A percentile compares a stretch with the other conserved stretches of the same genome.
Evolutionary conservation across 2,888 invertebrate species (phyloP).

Genomic region (Ctenicera cuprea): DNA sequence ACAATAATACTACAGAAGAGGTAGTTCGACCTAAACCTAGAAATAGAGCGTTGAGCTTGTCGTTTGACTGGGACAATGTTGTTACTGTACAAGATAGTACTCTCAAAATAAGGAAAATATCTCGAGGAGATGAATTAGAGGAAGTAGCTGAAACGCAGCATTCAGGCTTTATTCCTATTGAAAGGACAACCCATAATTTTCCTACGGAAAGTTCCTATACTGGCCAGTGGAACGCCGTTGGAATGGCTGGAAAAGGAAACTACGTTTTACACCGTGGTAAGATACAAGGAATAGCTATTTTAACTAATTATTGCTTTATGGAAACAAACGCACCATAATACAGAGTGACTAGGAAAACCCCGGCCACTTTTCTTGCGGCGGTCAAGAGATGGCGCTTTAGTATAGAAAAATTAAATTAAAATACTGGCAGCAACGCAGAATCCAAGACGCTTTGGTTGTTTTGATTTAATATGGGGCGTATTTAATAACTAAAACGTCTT

Average conservation of each 20-base stretch:
- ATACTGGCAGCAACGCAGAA: too few relatives aligned
- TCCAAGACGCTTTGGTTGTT: too few relatives aligned
- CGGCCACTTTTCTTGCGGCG: too few relatives aligned
- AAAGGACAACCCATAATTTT: conserved; percentile 38
- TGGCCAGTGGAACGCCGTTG: conserved; percentile 77
- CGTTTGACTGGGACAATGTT: conserved; percentile 31
- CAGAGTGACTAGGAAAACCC: too few relatives aligned
- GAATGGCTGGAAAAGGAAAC: conserved; percentile 78
- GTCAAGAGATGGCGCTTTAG: too few relatives aligned
- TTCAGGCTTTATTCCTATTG: not conserved
- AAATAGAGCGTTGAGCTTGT: conserved; percentile 11
- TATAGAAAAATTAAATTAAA: too few relatives aligned
- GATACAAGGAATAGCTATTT: not conserved
- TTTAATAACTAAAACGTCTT: too few relatives aligned
- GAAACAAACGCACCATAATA: not conserved
- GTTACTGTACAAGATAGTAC: not conserved
- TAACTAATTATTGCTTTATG: not conserved
- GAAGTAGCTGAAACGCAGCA: not conserved
- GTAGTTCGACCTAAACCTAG: too few relatives aligned
- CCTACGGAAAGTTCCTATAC: conserved; percentile 76
- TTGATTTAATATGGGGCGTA: too few relatives aligned
- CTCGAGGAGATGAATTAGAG: not conserved
- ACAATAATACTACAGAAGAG: too few relatives aligned
- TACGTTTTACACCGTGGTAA: conserved; percentile 76
- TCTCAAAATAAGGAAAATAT: not conserved